Conservation (phyloP, 2,888 invertebrate genomes). For the Clunio marinus region DNA sequence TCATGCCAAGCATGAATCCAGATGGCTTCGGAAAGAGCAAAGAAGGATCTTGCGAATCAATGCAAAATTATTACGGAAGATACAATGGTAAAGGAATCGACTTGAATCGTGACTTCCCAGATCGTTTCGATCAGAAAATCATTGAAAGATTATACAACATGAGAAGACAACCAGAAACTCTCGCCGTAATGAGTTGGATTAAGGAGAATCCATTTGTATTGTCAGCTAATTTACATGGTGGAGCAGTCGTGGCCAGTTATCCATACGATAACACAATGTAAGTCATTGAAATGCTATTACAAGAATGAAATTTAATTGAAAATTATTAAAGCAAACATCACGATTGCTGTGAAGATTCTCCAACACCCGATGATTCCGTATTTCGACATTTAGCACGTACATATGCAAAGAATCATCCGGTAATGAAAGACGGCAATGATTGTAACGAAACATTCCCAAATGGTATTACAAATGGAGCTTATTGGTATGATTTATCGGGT, state of each 20-base stretch:
- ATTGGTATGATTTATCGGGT: conserved; percentile 85
- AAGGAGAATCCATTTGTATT: conserved; percentile 81
- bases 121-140: conserved; percentile 63
- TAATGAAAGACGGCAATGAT: conserved; percentile 70
- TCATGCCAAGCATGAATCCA: conserved; percentile 97
- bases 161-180: conserved; percentile 78
- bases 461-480: conserved; percentile 88
- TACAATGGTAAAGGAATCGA: conserved; percentile 77
- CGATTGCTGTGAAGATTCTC: conserved; percentile 68
- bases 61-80: conserved; percentile 64
- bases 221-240: conserved; percentile 94
- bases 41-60: conserved; percentile 77
- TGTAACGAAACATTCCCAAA: conserved; percentile 70
- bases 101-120: conserved; percentile 89
- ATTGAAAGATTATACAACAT: conserved; percentile 48
- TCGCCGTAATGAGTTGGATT: conserved; percentile 86
- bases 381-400: conserved; percentile 73
- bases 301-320: background rate
- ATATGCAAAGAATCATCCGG: conserved; percentile 69
- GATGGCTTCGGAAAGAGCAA: conserved; percentile 82
- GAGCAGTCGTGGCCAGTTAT: conserved; percentile 95
- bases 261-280: conserved; percentile 87
- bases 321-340: conserved; percentile 49
- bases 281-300: conserved; percentile 42
- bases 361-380: conserved; percentile 74